Evolutionary conservation across 1,140 invertebrate species (phyloP).

Genomic region (Grapholita molesta): DNA sequence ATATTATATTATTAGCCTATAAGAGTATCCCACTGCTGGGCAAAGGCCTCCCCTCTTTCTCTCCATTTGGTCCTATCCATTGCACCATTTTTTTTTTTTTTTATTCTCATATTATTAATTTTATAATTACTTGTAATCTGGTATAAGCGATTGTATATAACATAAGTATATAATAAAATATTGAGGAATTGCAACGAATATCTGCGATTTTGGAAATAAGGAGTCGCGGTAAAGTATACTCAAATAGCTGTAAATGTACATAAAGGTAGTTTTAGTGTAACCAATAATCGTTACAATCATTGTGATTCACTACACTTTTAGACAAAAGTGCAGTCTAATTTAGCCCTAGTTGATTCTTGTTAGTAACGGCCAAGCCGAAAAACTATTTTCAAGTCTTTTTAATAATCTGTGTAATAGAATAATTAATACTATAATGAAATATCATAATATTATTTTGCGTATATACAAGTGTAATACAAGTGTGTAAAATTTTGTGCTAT

Average conservation of each 20-base stretch:
- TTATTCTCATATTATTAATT: background rate
- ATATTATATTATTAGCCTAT: no score
- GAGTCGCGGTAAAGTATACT: constrained; percentile 9
- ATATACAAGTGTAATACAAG: no score
- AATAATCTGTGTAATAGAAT: no score
- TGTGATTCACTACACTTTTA: constrained; percentile 13
- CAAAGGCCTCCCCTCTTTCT: no score
- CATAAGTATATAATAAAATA: background rate
- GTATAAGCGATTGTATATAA: background rate
- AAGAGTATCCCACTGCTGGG: no score
- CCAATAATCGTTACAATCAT: background rate
- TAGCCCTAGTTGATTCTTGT: background rate
- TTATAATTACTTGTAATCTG: background rate
- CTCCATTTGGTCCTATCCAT: no score
- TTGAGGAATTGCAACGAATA: constrained; percentile 6
- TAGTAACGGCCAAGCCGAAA: background rate
- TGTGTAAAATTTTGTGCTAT: no score
- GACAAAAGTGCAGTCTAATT: constrained; percentile 1
- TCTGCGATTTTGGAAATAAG: background rate
- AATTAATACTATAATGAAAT: no score
- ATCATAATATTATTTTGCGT: no score
- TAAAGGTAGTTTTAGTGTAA: background rate
- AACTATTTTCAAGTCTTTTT: background rate
- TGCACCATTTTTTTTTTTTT: background rate
- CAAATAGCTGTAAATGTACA: background rate